Evolutionary conservation across 2,113 vertebrate genomes (phyloP).

Genomic region (Telmatochromis sp.): DNA sequence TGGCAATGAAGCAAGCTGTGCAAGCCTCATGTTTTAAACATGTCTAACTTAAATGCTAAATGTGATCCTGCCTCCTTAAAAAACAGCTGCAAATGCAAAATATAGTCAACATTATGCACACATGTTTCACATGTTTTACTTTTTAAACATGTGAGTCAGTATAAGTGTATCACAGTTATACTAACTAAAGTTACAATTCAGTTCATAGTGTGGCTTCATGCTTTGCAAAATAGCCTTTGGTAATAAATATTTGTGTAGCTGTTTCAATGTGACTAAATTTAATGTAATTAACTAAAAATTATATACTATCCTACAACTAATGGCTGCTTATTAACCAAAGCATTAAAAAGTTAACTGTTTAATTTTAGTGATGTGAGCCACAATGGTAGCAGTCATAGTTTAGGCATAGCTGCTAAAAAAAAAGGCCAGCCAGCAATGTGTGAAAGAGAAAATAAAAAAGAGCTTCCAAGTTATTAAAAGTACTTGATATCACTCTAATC

Average conservation of each 20-base stretch:
- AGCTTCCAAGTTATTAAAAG: neutral
- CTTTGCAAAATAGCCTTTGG: neutral
- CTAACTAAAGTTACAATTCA: neutral
- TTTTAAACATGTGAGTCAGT: neutral
- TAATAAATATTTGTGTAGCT: neutral
- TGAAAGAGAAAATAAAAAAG: neutral
- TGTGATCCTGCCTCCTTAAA: neutral
- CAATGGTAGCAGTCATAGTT: neutral
- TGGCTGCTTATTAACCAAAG: neutral
- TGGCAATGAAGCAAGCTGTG: neutral
- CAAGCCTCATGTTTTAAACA: slow-evolving; percentile 51
- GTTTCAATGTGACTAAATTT: neutral
- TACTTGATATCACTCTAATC: neutral
- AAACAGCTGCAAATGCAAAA: neutral
- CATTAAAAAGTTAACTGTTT: neutral
- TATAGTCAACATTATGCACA: neutral
- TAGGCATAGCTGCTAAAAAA: neutral
- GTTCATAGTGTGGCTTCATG: neutral
- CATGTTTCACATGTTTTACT: rapidly evolving
- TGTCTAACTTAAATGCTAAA: neutral
- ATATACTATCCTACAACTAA: neutral
- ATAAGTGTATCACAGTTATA: neutral
- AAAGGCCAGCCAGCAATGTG: neutral
- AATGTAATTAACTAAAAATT: neutral
- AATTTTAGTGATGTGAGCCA: neutral